These are phyloP conservation scores for Drosophila sordidula DNA, from an alignment of 2,888 invertebrate species.

Conservation along the genomic window DNA sequence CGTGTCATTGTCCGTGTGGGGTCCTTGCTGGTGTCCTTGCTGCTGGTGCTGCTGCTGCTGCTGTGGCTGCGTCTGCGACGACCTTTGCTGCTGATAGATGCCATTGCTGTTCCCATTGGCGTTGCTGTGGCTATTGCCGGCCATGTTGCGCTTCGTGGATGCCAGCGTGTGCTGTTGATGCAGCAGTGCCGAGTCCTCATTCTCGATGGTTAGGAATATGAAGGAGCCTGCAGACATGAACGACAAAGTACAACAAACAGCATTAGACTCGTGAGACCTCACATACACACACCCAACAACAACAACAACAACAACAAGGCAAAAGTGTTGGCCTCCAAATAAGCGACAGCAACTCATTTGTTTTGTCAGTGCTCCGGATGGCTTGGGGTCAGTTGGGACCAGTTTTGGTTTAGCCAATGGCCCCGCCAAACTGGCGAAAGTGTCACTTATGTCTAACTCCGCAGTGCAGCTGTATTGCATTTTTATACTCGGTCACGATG, in stretches of 20 bases:
- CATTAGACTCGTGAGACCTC: slow-evolving; percentile 38
- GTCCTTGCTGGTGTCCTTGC: slow-evolving; percentile 35
- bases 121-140: slow-evolving; percentile 32
- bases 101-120: slow-evolving; percentile 51
- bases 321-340: slow-evolving; percentile 22
- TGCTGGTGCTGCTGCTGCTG: slow-evolving; percentile 32
- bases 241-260: slow-evolving; percentile 22
- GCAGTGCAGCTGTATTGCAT: not conserved
- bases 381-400: slow-evolving; percentile 29
- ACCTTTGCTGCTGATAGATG: slow-evolving; percentile 66
- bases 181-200: slow-evolving; percentile 83
- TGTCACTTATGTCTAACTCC: not conserved
- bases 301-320: not conserved
- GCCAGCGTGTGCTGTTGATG: slow-evolving; percentile 87
- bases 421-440: slow-evolving; percentile 6
- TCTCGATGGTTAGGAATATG: slow-evolving; percentile 93
- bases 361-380: slow-evolving; percentile 22
- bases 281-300: slow-evolving; percentile 15
- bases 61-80: slow-evolving; percentile 19
- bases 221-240: slow-evolving; percentile 88
- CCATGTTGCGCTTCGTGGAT: slow-evolving; percentile 85
- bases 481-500: not conserved
- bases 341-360: slow-evolving; percentile 36
- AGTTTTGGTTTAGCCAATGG: slow-evolving; percentile 9
- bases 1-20: slow-evolving; percentile 78